phyloP scores from a whole-genome alignment of 2,888 invertebrate species.

The Drosophila parthenogenetica region DNA sequence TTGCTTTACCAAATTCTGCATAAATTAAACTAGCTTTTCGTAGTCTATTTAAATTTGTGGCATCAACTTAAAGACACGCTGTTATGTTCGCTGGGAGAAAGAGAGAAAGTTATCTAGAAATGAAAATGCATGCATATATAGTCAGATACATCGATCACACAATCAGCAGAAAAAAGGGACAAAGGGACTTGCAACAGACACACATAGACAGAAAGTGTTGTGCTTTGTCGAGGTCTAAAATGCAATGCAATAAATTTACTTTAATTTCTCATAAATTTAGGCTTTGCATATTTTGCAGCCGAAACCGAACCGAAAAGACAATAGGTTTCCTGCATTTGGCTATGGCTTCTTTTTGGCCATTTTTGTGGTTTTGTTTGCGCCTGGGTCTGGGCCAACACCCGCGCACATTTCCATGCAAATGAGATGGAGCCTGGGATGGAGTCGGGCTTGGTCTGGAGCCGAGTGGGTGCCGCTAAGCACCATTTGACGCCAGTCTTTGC shows the following conservation, averaged over 20 bases:
- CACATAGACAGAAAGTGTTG: slow-evolving; percentile 59
- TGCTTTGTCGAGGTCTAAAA: slow-evolving; percentile 41
- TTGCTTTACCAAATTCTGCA: no score
- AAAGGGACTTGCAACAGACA: slow-evolving; percentile 13
- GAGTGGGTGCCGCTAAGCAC: slow-evolving; percentile 79
- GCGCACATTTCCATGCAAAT: slow-evolving; percentile 80
- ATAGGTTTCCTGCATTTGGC: slow-evolving; percentile 59
- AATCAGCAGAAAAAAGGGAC: slow-evolving; percentile 49
- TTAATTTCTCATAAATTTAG: slow-evolving; percentile 84
- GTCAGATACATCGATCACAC: slow-evolving; percentile 66
- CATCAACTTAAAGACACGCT: no score
- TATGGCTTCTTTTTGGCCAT: slow-evolving; percentile 10
- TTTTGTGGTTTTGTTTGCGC: slow-evolving; percentile 5
- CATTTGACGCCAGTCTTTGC: slow-evolving; percentile 66
- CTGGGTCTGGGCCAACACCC: slow-evolving; percentile 73
- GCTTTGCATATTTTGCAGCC: slow-evolving; percentile 79
- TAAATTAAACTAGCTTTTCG: no score
- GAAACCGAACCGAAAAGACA: slow-evolving; percentile 59
- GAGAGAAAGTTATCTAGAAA: slow-evolving; percentile 67
- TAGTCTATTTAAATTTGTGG: no score
- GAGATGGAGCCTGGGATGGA: slow-evolving; percentile 41
- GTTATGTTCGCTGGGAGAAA: slow-evolving; percentile 8
- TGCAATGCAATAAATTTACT: slow-evolving; percentile 82
- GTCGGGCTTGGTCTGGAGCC: slow-evolving; percentile 10
- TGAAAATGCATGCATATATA: slow-evolving; percentile 26